Conservation (phyloP, 2,888 invertebrate genomes). For the Chymomyza procnemis region DNA sequence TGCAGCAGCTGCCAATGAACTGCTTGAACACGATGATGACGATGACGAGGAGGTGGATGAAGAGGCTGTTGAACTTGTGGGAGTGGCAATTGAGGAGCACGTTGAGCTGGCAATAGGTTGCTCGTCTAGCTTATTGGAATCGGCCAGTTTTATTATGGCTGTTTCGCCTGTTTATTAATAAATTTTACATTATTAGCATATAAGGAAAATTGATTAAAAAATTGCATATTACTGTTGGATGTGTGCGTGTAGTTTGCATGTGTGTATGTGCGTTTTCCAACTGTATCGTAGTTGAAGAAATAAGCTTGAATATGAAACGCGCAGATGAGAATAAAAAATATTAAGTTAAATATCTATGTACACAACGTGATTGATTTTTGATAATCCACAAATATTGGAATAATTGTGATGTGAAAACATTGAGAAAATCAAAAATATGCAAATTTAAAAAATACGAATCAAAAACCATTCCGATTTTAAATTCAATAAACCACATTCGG, state of each 20-base stretch:
- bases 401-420: background rate
- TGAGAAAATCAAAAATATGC: too few relatives aligned
- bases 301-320: conserved; percentile 35
- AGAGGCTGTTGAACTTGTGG: conserved; percentile 53
- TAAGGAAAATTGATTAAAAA: background rate
- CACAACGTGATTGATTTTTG: background rate
- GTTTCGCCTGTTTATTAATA: background rate
- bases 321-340: conserved; percentile 10
- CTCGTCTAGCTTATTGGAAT: conserved; percentile 69
- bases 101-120: conserved; percentile 10
- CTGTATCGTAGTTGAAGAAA: conserved; percentile 47
- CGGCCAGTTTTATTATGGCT: conserved; percentile 48
- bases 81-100: conserved; percentile 17
- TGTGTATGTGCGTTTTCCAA: conserved; percentile 31
- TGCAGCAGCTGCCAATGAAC: conserved; percentile 38
- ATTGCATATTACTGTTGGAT: conserved; percentile 49
- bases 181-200: background rate
- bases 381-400: background rate
- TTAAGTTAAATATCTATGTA: conserved; percentile 4
- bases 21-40: conserved; percentile 62
- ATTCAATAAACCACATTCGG: too few relatives aligned
- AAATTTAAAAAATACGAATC: too few relatives aligned
- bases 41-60: conserved; percentile 59
- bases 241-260: conserved; percentile 36
- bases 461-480: too few relatives aligned